Conservation (phyloP, 2,888 invertebrate species). For the Leptogaster cylindrica region DNA sequence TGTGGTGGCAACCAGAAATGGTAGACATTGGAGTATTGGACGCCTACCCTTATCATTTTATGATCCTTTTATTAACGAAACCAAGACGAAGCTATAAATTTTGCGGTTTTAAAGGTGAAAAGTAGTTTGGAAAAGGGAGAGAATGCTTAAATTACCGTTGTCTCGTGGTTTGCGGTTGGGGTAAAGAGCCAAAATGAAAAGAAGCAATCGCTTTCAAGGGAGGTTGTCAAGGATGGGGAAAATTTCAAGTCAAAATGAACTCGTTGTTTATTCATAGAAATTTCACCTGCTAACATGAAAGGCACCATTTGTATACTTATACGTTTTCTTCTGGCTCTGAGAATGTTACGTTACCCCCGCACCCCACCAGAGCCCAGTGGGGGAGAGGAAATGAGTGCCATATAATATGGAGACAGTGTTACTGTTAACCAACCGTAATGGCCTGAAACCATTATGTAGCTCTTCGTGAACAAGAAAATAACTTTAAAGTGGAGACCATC, state of each 20-base stretch:
- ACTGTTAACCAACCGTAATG: too few relatives aligned
- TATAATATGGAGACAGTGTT: too few relatives aligned
- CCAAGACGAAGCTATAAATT: slow-evolving; percentile 32
- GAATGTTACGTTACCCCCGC: too few relatives aligned
- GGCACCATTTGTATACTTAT: neutral
- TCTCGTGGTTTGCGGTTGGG: slow-evolving; percentile 23
- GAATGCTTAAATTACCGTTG: slow-evolving; percentile 32
- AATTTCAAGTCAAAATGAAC: slow-evolving; percentile 23
- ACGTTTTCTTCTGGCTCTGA: too few relatives aligned
- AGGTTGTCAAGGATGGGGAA: neutral
- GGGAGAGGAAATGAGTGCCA: too few relatives aligned
- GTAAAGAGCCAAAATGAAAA: slow-evolving; percentile 2
- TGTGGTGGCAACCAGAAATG: slow-evolving; percentile 5
- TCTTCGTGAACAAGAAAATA: slow-evolving; percentile 3
- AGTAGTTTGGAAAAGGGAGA: slow-evolving; percentile 10
- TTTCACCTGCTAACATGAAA: slow-evolving; percentile 17
- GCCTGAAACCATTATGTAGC: too few relatives aligned
- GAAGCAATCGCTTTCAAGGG: slow-evolving; percentile 1
- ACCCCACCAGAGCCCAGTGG: too few relatives aligned
- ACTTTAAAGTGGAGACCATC: slow-evolving; percentile 14
- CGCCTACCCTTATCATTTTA: slow-evolving; percentile 20
- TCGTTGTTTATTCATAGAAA: slow-evolving; percentile 37
- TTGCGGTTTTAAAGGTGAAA: slow-evolving; percentile 11
- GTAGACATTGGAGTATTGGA: too few relatives aligned
- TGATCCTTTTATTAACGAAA: slow-evolving; percentile 28